These are phyloP conservation scores for Dryoscopus gambensis DNA, from an alignment of 2,113 vertebrate species.

Conservation along the genomic window DNA sequence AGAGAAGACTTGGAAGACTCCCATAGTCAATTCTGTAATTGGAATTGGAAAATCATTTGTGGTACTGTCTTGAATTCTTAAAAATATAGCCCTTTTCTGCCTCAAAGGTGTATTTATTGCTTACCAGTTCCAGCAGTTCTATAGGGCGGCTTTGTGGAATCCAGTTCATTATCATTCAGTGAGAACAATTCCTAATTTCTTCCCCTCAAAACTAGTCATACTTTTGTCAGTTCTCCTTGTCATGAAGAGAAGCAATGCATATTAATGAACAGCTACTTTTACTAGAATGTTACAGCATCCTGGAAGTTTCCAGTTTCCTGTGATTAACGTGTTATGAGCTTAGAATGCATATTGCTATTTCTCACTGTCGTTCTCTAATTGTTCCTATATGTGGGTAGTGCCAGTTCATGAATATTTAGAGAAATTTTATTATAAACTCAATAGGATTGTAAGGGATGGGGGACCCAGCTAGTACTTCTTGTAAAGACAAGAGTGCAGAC, in stretches of 20 bases:
- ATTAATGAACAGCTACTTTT: background rate
- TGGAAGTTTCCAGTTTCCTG: background rate
- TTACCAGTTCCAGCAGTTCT: background rate
- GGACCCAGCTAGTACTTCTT: background rate
- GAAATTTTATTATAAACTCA: background rate
- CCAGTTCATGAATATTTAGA: background rate
- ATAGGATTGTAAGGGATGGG: background rate
- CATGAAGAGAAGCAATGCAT: background rate
- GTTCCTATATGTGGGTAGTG: background rate
- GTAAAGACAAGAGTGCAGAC: background rate
- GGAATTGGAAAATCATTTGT: background rate
- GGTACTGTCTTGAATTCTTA: background rate
- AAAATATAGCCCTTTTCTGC: background rate
- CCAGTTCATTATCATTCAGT: background rate
- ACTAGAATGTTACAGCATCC: background rate
- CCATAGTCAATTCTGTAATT: background rate
- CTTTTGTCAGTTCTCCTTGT: constrained; percentile 3
- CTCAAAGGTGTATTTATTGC: background rate
- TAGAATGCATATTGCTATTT: background rate
- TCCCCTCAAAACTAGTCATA: constrained; percentile 15
- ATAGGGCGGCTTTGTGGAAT: background rate
- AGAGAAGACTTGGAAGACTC: background rate
- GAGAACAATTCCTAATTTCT: background rate
- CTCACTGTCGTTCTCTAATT: background rate
- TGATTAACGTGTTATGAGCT: background rate